Evolutionary conservation across 1,140 invertebrate species (phyloP), one percentile per base, ranked within the genome.

Genomic region (Metopolophium dirhodum): DNA sequence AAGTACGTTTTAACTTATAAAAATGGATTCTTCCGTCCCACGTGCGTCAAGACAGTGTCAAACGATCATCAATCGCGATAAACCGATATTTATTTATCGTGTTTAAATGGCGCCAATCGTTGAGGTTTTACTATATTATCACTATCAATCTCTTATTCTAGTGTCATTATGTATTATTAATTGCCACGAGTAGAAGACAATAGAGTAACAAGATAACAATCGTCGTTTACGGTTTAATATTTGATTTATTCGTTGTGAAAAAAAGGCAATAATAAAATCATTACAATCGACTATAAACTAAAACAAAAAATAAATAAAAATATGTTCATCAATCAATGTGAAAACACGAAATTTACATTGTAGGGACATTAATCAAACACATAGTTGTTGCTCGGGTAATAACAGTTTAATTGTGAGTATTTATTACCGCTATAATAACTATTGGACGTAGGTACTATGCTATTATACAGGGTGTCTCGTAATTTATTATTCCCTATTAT

Each of bases 121-220:
- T 68, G 30, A 68, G 57, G 23, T 57, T 26, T 30, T 57, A 57
- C 57, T 57, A 57, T 57, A 57, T 57, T 57, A 30, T 68, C 61
- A 18, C 61, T n/a, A 68, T 68, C 26, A 68, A 68, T 68, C 61
- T 68, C 61, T 68, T n/a, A 68, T 68, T 68, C 61, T 68, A 68
- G 30, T n/a, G 61, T 68, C 61, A 68, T 14, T 68, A 30, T 61
- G 61, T 14, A n/a, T 68, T 68, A 68, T 68, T 68, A 26, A 68
- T 68, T n/a, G 14, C 30, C 30, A 14, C 61, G 11, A 68, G 61
- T 68, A 68, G 11, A 68, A 68, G 61, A 68, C 61, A 68, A 68
- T 68, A 68, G 61, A 68, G 61, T 68, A 68, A 68, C 61, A 68
- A 68, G 61, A 68, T 68, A 68, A 68, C 61, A 68, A 68, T 68